Conservation (phyloP, 2,113 vertebrate species). For the Phoxinus phoxinus region DNA sequence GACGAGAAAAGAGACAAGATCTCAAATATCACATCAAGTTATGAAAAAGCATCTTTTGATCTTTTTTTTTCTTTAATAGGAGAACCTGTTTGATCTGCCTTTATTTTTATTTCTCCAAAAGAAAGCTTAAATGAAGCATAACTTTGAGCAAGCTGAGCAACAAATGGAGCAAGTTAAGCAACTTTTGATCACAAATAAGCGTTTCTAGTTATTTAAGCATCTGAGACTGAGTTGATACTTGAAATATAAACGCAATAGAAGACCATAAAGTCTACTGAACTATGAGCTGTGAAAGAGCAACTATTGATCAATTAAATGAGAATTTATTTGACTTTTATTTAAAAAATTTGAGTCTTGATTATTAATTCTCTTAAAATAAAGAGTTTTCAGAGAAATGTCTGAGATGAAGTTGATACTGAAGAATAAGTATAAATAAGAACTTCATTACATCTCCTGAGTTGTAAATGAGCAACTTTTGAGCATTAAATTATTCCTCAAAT, state of each 20-base stretch:
- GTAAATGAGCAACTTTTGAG: background rate
- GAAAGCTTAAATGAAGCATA: background rate
- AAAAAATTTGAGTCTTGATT: no score
- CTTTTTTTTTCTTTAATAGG: background rate
- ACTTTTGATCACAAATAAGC: no score
- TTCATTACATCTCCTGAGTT: background rate
- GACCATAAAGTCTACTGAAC: no score
- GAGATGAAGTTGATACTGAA: background rate
- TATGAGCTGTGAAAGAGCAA: no score
- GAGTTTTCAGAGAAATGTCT: no score
- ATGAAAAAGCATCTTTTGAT: background rate
- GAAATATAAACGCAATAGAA: background rate
- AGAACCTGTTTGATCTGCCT: background rate
- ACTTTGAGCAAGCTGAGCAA: no score
- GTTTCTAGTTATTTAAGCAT: background rate
- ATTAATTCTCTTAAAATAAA: no score
- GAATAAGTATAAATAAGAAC: background rate
- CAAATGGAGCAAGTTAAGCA: no score
- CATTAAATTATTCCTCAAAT: background rate
- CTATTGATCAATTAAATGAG: no score
- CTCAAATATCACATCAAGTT: background rate
- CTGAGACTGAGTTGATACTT: background rate
- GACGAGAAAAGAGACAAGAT: background rate
- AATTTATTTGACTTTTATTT: no score
- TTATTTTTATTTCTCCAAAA: background rate